Evolutionary conservation across 2,797 vertebrate genomes (phyloP).

Genomic region (Botia kubotai): DNA sequence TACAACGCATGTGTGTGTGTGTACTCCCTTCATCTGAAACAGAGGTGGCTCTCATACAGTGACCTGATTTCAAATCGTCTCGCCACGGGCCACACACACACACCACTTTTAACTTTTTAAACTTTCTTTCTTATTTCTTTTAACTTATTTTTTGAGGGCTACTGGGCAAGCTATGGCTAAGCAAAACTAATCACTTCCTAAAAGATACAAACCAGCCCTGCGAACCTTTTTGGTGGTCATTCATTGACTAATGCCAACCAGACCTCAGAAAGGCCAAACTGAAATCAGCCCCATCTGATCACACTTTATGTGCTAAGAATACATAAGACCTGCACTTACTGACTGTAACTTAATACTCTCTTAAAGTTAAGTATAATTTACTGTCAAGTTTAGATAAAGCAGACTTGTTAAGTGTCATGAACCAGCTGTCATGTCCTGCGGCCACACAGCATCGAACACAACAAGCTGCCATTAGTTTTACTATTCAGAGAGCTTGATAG

Average conservation of each 20-base stretch:
- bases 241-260: background rate
- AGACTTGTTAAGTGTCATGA: too few relatives aligned
- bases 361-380: background rate
- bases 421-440: too few relatives aligned
- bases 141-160: background rate
- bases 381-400: background rate
- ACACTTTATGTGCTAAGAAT: background rate
- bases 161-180: background rate
- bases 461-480: background rate
- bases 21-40: conserved; percentile 26
- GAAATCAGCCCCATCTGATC: background rate
- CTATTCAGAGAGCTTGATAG: background rate
- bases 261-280: background rate
- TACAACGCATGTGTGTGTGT: background rate
- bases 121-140: too few relatives aligned
- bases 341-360: background rate
- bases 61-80: conserved; percentile 18
- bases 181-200: conserved; percentile 25
- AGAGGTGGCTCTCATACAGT: conserved; percentile 47
- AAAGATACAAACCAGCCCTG: conserved; percentile 8
- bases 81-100: conserved; percentile 39
- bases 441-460: background rate
- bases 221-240: conserved; percentile 18
- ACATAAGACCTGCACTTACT: background rate
- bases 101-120: too few relatives aligned